Evolutionary conservation across 1,140 invertebrate genomes (phyloP), one percentile per base, ranked within the genome.

Genomic region (Mamestra configurata): DNA sequence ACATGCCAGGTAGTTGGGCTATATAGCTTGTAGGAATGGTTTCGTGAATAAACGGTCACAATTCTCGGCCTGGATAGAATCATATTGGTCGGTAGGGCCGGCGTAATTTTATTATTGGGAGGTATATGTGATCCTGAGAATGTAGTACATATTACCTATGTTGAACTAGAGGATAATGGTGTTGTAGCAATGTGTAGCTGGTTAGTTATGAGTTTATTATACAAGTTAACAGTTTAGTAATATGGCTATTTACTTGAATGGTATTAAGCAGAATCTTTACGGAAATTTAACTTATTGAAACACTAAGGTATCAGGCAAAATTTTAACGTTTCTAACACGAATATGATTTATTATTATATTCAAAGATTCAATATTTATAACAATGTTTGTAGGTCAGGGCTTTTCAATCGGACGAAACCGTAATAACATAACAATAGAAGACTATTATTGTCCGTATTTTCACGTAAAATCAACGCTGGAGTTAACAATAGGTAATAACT

Each of bases 401-500:
- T 55, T 27, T 64, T 64, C 31, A 64, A 20, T 20, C 11, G 18
- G 37, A 72, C 70, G 55, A 72, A 72, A 72, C 49, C 18, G 13
- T 46, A 70, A 70, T 24, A 64, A 6, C 31, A 64, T 37, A 18
- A 64, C 59, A 37, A 64, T 53, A 55, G 27, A 8, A 55, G 13
- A 53, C 27, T 53, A 53, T 72, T 53, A 53, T 72, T 53, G 49
- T 22, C 4, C 49, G 70, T 53, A 53, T 55, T 72, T 72, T 72
- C 27, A 18, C 18, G 27, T 53, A 27, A 72, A 53, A 53, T 53
- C 10, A 37, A 53, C 27, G 46, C 18, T 53, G 22, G 11, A 53
- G 70, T 20, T 53, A 53, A 72, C 68, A 72, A 72, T 72, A 35
- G 59, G 27, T 72, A 72, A 72, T 72, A 53, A 31, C 18, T 53